Conservation (phyloP, 2,888 invertebrate species). For the Ptilodon capucinus region DNA sequence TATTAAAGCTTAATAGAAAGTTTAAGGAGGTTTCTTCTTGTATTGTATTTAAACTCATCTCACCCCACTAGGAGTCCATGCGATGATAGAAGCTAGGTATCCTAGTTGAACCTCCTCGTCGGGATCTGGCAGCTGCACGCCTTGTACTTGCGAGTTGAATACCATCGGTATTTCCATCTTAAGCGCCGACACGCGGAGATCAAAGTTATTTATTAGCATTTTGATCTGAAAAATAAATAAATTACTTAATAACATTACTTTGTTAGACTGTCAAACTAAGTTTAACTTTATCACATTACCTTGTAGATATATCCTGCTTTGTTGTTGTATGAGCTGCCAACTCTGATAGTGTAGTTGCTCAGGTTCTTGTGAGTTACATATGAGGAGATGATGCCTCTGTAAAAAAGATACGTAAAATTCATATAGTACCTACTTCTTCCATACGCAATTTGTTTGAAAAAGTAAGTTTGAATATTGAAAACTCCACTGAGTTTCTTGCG, state of each 20-base stretch:
- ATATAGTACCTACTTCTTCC: no score
- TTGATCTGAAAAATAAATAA: conserved; percentile 52
- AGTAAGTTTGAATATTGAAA: no score
- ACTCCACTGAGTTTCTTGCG: no score
- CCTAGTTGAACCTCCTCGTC: conserved; percentile 61
- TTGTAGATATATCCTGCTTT: conserved; percentile 59
- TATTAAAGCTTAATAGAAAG: no score
- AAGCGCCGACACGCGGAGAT: conserved; percentile 60
- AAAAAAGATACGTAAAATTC: no score
- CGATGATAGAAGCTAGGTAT: conserved; percentile 57
- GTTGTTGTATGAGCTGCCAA: conserved; percentile 68
- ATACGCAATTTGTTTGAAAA: no score
- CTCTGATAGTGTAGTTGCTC: conserved; percentile 54
- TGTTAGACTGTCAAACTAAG: no score
- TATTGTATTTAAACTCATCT: no score
- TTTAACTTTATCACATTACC: no score
- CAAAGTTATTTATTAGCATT: conserved; percentile 70
- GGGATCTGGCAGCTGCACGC: conserved; percentile 49
- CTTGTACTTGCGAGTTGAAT: conserved; percentile 46
- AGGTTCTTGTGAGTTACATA: conserved; percentile 65
- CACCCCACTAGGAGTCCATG: conserved; percentile 73
- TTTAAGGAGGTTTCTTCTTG: no score
- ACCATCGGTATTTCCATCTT: conserved; percentile 51
- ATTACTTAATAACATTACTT: no score
- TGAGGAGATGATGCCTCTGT: conserved; percentile 57